Evolutionary conservation across 2,797 vertebrate species (phyloP), one percentile per base, ranked within the genome.

Genomic region (Distichodus sexfasciatus): DNA sequence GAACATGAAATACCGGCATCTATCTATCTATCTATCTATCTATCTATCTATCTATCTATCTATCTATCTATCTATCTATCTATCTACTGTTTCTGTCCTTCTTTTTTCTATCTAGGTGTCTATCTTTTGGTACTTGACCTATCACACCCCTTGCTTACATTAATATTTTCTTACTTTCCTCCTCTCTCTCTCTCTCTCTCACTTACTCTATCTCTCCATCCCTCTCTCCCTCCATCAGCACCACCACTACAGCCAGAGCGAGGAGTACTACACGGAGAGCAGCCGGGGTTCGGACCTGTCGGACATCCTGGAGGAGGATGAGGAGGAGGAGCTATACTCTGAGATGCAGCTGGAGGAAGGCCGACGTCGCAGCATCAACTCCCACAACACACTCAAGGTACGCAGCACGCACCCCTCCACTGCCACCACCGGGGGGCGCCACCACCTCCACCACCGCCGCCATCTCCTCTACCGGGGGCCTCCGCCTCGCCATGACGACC

Each of bases 301-400:
- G 0, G 97, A 99, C 89, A 99, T 99, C 48, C 92, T 99, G 94
- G 97, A 99, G 85, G 97, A 99, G 79, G 97, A 99, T 0, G 97
- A 99, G 88, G 97, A 99, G 88, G 97, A 99, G 54, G 97, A 99
- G 63, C 91, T 99, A 0, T 98, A 93, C 87, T 96, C 95, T 0
- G 97, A 99, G 87, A 98, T 98, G 95, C 96, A 98, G 75, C 87
- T 96, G 85, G 97, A 99, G 81, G 97, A 97, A 0, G 95, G 95
- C 4, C 94, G 93, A 28, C 84, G 96, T 41, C 88, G 96, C 74
- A 96, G 95, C 17, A 88, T 95, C 79, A 93, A 91, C 43, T 94
- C 97, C 15, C 97, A 98, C 87, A 92, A 88, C 36, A 85, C 95
- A 0, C 94, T 98, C 64, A 99, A 99, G 97, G 97, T 99, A 94